Base-by-base conservation (phyloP, 2,888 invertebrate species). In the Campoplex nolae region DNA sequence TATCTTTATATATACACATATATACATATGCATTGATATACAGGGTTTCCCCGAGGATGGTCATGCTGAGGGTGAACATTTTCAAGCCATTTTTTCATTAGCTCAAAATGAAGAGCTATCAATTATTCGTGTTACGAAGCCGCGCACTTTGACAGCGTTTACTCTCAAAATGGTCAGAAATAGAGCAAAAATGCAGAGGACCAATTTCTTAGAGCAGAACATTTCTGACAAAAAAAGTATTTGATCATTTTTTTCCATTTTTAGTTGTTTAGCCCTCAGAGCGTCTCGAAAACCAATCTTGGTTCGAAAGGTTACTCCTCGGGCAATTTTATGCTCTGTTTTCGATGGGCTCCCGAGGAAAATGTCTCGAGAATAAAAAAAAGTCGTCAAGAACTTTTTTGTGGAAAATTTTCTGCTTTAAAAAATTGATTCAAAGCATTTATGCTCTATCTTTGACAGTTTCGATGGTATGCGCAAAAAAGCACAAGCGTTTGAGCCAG, bases 1-100 rank as follows among this genome's bases (percentile, higher is more conserved):
- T 58, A 58, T 23, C 62, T 62, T 62, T 62, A 62, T 62, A 62
- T 32, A 32, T 62, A 62, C 62, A 62, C 32, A 62, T 0, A 62
- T 62, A 62, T 62, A 32, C 62, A 62, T 32, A 32, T 62, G 11
- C 32, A 71, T 54, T 48, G 9, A 73, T 18, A 56, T 54, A 51
- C 45, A 71, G 73, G 51, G 35, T 73, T 73, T 73, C 32, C 32
- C 18, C 13, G 8, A 32, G 13, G 1, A 7, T 11, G 2, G 32
- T 32, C 32, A 62, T 32, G 62, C 16, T 18, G 62, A 32, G 16
- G 16, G 32, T 32, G 16, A 32, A 32, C 32, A 62, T 6, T 62
- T 1, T 32, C 13, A 32, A 2, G 51, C 0, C 51, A 16, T 62
- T 32, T 62, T 32, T 16, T 62, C 62, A 7, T 62, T 32, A 32